Conservation (phyloP, 2,888 invertebrate genomes). For the Palloptera scutellata region DNA sequence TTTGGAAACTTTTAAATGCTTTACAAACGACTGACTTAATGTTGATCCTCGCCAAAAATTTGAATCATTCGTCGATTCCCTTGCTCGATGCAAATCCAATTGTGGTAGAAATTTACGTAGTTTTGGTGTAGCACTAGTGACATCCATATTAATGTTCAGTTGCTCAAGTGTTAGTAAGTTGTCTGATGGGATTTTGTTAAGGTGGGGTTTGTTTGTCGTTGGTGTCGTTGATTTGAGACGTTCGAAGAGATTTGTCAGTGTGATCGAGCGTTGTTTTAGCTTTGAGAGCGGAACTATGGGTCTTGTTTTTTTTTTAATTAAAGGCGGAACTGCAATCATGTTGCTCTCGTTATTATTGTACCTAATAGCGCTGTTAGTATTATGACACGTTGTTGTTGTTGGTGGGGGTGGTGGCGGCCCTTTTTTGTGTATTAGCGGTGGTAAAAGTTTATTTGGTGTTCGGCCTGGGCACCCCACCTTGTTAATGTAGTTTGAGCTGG, state of each 20-base stretch:
- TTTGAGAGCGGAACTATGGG: slow-evolving; percentile 31
- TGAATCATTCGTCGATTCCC: slow-evolving; percentile 34
- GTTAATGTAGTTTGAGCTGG: slow-evolving; percentile 38
- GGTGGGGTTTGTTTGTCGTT: slow-evolving; percentile 27
- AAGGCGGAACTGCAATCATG: neutral
- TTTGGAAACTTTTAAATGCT: slow-evolving; percentile 50
- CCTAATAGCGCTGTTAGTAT: neutral
- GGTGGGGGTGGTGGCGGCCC: slow-evolving; percentile 50
- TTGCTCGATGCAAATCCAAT: slow-evolving; percentile 42
- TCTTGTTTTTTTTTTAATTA: slow-evolving; percentile 37
- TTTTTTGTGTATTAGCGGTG: slow-evolving; percentile 42
- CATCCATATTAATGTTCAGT: slow-evolving; percentile 13
- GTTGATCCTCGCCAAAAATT: slow-evolving; percentile 63
- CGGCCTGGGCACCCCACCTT: slow-evolving; percentile 41
- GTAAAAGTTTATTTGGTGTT: slow-evolving; percentile 49
- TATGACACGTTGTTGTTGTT: neutral
- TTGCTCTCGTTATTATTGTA: neutral
- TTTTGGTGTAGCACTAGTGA: slow-evolving; percentile 2
- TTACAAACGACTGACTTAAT: slow-evolving; percentile 63
- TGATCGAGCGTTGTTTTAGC: slow-evolving; percentile 49
- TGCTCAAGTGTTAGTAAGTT: slow-evolving; percentile 44
- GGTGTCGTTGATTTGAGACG: slow-evolving; percentile 46
- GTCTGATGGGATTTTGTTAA: slow-evolving; percentile 49
- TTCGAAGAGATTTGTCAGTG: slow-evolving; percentile 57
- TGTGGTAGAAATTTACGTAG: slow-evolving; percentile 50